Evolutionary conservation across 1,140 invertebrate species (phyloP).

Genomic region (Lamellibrachia luymesi): DNA sequence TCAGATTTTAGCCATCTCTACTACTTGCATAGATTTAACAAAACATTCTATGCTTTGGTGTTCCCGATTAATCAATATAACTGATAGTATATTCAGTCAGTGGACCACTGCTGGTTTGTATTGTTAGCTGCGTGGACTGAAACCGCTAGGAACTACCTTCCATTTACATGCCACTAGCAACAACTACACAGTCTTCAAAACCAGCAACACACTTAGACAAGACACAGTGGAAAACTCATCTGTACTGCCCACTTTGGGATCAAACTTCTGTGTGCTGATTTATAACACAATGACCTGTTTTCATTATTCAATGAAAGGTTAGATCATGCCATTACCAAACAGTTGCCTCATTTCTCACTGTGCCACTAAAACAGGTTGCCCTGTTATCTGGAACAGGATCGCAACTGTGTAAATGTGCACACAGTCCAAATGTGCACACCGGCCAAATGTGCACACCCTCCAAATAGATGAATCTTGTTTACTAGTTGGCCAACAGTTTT

Average conservation of each 20-base stretch:
- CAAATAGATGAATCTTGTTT: background rate
- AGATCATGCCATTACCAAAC: background rate
- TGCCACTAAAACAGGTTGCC: background rate
- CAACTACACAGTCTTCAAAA: background rate
- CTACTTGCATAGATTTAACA: no score
- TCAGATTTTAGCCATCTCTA: background rate
- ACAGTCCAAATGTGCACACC: background rate
- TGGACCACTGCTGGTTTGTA: background rate
- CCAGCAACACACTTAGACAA: background rate
- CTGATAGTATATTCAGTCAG: background rate
- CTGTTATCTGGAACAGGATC: background rate
- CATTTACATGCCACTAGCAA: background rate
- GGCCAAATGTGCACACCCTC: no score
- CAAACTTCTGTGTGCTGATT: background rate
- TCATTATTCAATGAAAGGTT: background rate
- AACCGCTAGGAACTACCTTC: background rate
- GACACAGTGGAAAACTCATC: background rate
- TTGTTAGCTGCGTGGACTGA: background rate
- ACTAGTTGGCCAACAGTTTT: background rate
- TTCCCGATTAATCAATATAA: background rate
- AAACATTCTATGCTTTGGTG: no score
- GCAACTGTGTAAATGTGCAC: background rate
- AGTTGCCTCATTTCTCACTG: background rate
- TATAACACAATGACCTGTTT: background rate
- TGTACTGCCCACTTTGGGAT: background rate